Base-by-base conservation (phyloP, 1,140 invertebrate genomes). In the Tetramorium alpestre region DNA sequence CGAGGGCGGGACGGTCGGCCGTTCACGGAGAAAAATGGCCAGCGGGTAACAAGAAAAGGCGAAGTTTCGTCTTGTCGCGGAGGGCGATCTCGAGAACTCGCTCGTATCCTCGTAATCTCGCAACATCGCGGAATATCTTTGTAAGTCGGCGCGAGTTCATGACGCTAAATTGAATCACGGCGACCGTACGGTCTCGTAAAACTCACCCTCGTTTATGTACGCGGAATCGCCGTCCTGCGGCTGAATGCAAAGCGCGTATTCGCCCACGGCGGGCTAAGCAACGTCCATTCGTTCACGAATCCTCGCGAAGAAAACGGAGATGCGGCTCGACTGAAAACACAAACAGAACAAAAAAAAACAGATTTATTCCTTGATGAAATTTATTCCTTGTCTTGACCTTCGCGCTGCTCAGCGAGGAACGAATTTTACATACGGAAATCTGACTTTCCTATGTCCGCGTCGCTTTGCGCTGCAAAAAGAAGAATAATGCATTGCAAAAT, bases 101-200 rank as follows among this genome's bases (percentile, higher is more conserved):
- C 11, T 73, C 38, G 70, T 44, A 49, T 58, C 2, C 25, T 22
- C 60, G 73, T 77, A 81, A 89, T 89, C 81, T 62, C 16, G 51
- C 16, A 44, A 47, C 56, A 58, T 44, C 33, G 18, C 56, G n/a
- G 60, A 88, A 77, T 67, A 44, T 82, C 75, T 87, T 41, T 22
- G 58, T 51, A 47, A 86, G 56, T 25, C 69, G 60, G 38, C 54
- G 16, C 10, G 16, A 80, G 72, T 54, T 60, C 51, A 11, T 65
- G 44, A 84, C 72, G 75, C 87, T 84, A 89, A 90, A 90, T 90
- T 87, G 85, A 89, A 89, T 90, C 81, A 84, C 88, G 65, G 28
- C 65, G 25, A 2, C 18, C 13, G 64, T 69, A 78, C 51, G 44
- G 41, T 49, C 56, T 77, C 78, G 58, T 89, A 89, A 89, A 90